Evolutionary conservation across 92 coral and sea anemone species (phyloP).

Genomic region (Palythoa caribaeorum): DNA sequence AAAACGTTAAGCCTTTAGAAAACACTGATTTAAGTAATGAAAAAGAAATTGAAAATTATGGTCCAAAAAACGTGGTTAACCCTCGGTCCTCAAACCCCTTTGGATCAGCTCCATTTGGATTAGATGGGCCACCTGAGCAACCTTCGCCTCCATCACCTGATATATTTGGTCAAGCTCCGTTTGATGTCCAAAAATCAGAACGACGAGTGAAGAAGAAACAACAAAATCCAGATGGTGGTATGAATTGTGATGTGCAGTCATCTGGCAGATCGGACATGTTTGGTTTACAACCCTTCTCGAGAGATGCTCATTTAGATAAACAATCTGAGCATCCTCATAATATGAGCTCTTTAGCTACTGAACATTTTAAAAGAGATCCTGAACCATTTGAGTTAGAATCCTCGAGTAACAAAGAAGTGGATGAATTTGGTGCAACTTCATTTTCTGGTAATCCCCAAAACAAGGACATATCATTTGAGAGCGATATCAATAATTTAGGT

Average conservation of each 20-base stretch:
- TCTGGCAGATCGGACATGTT: constrained; percentile 33
- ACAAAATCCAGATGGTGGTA: neutral
- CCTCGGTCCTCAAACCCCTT: constrained; percentile 81
- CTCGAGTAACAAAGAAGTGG: constrained; percentile 4
- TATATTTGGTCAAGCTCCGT: constrained; percentile 79
- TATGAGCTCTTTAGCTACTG: neutral
- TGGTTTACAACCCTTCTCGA: constrained; percentile 45
- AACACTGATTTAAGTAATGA: constrained; percentile 42
- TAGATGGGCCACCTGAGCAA: constrained; percentile 42
- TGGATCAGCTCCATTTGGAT: constrained; percentile 78
- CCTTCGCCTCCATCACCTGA: constrained; percentile 67
- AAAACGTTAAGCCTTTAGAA: neutral
- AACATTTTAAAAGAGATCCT: neutral
- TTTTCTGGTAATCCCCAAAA: constrained; percentile 11
- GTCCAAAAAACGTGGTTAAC: constrained; percentile 3
- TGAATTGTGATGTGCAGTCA: neutral
- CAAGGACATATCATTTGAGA: neutral
- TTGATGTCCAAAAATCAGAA: constrained; percentile 51
- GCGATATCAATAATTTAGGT: constrained; percentile 36
- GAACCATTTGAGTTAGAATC: neutral
- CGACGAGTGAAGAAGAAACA: constrained; percentile 2
- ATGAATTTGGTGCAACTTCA: constrained; percentile 27
- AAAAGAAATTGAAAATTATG: constrained; percentile 48
- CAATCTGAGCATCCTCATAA: constrained; percentile 13
- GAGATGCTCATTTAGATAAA: constrained; percentile 13